These are phyloP conservation scores for Coptodon bakossiorum DNA, from an alignment of 2,113 vertebrate species.

Conservation along the genomic window DNA sequence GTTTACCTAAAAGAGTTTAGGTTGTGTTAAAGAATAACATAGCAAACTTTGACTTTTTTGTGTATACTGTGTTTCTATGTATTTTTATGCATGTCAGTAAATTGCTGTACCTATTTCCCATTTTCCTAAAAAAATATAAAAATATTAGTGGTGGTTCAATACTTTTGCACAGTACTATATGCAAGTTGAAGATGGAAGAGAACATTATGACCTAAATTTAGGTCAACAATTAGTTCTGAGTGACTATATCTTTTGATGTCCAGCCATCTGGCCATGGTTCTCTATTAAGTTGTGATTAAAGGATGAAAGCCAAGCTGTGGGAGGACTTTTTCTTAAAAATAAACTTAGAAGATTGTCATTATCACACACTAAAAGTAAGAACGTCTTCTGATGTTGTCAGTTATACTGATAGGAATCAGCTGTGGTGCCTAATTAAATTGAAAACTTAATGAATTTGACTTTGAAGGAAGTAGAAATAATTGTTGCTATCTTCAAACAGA, in stretches of 20 bases:
- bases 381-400: neutral
- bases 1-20: neutral
- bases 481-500: neutral
- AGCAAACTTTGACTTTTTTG: neutral
- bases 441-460: neutral
- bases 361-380: neutral
- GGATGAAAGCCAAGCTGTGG: neutral
- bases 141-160: neutral
- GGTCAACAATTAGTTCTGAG: neutral
- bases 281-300: neutral
- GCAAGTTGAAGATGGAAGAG: neutral
- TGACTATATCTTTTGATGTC: constrained; percentile 3
- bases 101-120: neutral
- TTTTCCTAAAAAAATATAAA: neutral
- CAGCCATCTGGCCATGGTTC: neutral
- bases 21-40: neutral
- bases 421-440: neutral
- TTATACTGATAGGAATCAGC: neutral
- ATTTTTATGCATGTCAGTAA: neutral
- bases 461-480: neutral
- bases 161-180: neutral
- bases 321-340: neutral
- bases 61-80: neutral
- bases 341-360: neutral
- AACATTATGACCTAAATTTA: neutral